Conservation (phyloP, 2,888 invertebrate species). For the Operophtera brumata region DNA sequence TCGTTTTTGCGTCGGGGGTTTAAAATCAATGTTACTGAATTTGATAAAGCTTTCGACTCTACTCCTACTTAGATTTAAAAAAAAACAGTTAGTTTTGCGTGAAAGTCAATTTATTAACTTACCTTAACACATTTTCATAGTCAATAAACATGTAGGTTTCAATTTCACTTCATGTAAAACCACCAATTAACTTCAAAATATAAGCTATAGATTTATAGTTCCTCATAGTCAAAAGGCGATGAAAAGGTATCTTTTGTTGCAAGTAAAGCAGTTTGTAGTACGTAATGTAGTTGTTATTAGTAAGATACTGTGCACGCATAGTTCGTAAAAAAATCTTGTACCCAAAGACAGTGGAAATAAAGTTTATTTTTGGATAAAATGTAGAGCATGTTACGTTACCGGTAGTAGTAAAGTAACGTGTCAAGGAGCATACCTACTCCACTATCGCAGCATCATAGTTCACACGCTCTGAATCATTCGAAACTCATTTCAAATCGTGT, state of each 20-base stretch:
- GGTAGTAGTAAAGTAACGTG: slow-evolving; percentile 18
- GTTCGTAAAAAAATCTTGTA: not conserved
- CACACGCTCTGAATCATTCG: slow-evolving; percentile 65
- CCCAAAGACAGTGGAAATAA: not conserved
- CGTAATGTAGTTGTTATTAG: too few species aligned
- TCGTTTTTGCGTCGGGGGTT: too few species aligned
- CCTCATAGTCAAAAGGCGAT: too few species aligned
- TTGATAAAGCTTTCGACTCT: too few species aligned
- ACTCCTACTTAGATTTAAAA: too few species aligned
- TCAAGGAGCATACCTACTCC: slow-evolving; percentile 28
- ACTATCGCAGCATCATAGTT: slow-evolving; percentile 44
- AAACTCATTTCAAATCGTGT: slow-evolving; percentile 36
- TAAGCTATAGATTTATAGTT: not conserved
- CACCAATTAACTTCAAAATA: slow-evolving; percentile 25
- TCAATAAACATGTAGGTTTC: slow-evolving; percentile 15
- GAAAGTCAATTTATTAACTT: too few species aligned
- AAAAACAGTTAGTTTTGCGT: too few species aligned
- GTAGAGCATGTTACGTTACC: slow-evolving; percentile 11
- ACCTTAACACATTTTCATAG: too few species aligned
- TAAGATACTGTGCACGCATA: not conserved
- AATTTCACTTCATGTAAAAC: slow-evolving; percentile 19
- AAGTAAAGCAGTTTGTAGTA: too few species aligned
- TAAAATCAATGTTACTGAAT: too few species aligned
- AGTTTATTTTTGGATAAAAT: slow-evolving; percentile 5
- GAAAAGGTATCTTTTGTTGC: too few species aligned